Evolutionary conservation across 2,797 vertebrate genomes (phyloP), one percentile per base, ranked within the genome.

Genomic region (Smutsia gigantea): DNA sequence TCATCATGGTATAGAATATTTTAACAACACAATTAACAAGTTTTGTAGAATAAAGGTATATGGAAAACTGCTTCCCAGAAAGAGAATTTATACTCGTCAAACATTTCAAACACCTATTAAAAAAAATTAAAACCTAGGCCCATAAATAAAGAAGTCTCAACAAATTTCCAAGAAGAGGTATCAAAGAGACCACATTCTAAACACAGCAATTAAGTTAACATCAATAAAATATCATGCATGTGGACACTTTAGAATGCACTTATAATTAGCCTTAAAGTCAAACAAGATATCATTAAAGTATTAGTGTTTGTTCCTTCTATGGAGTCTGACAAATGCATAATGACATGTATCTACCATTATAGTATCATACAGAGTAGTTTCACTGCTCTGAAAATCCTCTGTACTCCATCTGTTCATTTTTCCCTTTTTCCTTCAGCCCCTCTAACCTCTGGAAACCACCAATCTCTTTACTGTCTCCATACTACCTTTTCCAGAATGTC

Each of bases 131-230:
- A 34, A 72, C n/a, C 12, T 39, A 81, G 42, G 79, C 27, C 27
- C 78, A 63, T 84, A 84, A 94, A 63, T 53, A 85, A 77, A 63
- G 29, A 51, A 64, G 29, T 63, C 75, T 77, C 82, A 46, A 79
- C 42, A 46, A 37, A 63, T 71, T 88, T 78, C 63, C 87, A 84
- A 82, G 29, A 61, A 19, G 10, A 25, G 12, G n/a, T 18, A 51
- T 21, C 53, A 57, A 46, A 57, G 53, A 68, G 85, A 90, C 81
- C 81, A 42, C 49, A 53, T 7, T 87, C 55, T 39, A 63, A 34
- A 75, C 81, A 42, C 81, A 46, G 5, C 25, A 27, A 71, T n/a
- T 55, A 92, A 37, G 68, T 68, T 53, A 78, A 66, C 55, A 31
- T 66, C 74, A 25, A 74, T 66, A 37, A 69, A 75, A 31, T 10